phyloP scores from a whole-genome alignment of 2,888 invertebrate species.

The Plebejus anna region DNA sequence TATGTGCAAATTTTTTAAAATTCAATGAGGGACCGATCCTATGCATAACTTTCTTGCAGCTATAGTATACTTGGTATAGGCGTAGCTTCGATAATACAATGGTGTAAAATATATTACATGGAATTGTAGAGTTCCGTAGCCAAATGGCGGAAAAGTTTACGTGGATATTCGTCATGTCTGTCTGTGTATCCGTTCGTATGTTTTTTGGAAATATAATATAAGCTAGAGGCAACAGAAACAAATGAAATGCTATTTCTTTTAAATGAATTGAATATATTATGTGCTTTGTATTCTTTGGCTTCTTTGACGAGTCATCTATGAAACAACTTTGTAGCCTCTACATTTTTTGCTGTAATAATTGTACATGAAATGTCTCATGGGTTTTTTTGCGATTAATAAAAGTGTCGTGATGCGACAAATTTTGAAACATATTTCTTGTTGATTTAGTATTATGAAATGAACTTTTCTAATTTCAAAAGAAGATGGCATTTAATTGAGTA shows the following conservation, averaged over 20 bases:
- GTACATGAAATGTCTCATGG: not conserved
- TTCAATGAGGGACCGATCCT: not conserved
- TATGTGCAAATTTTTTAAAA: conserved; percentile 17
- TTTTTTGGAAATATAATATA: too few species aligned
- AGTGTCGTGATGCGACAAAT: not conserved
- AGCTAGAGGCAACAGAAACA: not conserved
- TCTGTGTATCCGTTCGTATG: too few species aligned
- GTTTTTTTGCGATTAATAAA: not conserved
- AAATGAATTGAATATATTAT: not conserved
- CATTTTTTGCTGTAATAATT: not conserved
- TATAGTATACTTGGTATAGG: not conserved
- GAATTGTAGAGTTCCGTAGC: too few species aligned
- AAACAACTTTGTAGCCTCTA: not conserved
- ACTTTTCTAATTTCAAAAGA: not conserved
- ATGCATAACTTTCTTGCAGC: not conserved
- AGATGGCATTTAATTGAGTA: not conserved
- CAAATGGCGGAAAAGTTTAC: too few species aligned
- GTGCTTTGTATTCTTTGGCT: not conserved
- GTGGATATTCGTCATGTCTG: too few species aligned
- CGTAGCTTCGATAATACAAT: not conserved
- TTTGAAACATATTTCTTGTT: not conserved
- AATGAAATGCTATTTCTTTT: not conserved
- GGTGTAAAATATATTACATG: not conserved
- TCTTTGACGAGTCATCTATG: not conserved
- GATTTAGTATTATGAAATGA: not conserved